phyloP scores from a whole-genome alignment of 2,888 invertebrate genomes.

The Marronus borbonicus region DNA sequence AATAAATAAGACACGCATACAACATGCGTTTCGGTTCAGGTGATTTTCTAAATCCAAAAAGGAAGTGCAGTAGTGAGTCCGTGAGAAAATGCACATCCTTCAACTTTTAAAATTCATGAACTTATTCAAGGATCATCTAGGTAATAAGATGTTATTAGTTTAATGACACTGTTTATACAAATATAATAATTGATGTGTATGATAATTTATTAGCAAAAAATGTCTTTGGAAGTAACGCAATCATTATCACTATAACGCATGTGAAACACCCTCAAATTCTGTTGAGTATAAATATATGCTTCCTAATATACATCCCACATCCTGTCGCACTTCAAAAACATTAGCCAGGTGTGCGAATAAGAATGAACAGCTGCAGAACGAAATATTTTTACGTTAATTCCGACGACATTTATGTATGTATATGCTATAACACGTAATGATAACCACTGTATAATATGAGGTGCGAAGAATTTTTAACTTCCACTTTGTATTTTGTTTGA shows the following conservation, averaged over 20 bases:
- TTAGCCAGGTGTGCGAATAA: slow-evolving; percentile 22
- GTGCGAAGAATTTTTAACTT: too few relatives aligned
- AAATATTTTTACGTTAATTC: not conserved
- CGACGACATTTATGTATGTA: not conserved
- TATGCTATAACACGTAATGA: not conserved
- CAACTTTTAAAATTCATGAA: slow-evolving; percentile 12
- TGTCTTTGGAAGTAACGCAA: not conserved
- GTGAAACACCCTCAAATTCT: not conserved
- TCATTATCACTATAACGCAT: not conserved
- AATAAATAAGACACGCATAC: slow-evolving; percentile 1
- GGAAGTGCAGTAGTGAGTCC: slow-evolving; percentile 7
- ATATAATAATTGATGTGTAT: not conserved
- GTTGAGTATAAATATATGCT: not conserved
- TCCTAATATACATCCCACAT: slow-evolving; percentile 12
- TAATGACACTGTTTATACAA: not conserved
- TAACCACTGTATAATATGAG: too few relatives aligned
- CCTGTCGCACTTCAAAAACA: slow-evolving; percentile 31
- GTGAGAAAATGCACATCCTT: slow-evolving; percentile 40
- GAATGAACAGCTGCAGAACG: slow-evolving; percentile 19
- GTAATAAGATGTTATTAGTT: slow-evolving; percentile 19
- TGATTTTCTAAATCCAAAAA: slow-evolving; percentile 27
- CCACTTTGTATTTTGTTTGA: too few relatives aligned
- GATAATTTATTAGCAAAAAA: not conserved
- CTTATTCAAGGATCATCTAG: not conserved
- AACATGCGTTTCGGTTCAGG: slow-evolving; percentile 4